A percentile compares a stretch with the other conserved stretches of the same genome.
These are phyloP conservation scores for Oreochromis niloticus DNA, from an alignment of 2,113 vertebrate genomes.

Conservation along the genomic window DNA sequence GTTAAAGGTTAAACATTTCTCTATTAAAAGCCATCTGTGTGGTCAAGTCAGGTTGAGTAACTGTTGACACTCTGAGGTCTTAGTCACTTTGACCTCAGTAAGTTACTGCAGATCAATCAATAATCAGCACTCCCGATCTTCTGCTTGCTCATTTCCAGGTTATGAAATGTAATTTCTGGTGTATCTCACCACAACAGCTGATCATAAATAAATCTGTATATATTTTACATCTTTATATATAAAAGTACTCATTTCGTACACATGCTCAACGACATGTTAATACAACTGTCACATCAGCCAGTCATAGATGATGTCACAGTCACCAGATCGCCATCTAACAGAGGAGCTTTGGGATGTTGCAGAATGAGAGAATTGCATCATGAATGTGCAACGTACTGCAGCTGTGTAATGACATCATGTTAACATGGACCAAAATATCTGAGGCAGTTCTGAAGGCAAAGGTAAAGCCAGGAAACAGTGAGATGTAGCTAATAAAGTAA, in stretches of 20 bases:
- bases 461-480: background rate
- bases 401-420: background rate
- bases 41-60: background rate
- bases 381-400: background rate
- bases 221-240: background rate
- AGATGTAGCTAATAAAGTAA: background rate
- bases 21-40: background rate
- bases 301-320: background rate
- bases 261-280: background rate
- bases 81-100: constrained; percentile 19
- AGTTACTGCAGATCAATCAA: background rate
- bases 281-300: background rate
- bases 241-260: background rate
- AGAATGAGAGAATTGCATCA: background rate
- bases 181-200: background rate
- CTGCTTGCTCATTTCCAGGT: background rate
- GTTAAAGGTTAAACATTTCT: background rate
- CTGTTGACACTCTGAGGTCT: constrained; percentile 8
- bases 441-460: background rate
- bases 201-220: background rate
- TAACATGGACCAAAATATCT: background rate
- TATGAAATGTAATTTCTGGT: background rate
- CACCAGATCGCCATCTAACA: background rate
- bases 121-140: background rate
- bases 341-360: background rate